Conservation (phyloP, 2,888 invertebrate species). For the Drosophila multiciliata region DNA sequence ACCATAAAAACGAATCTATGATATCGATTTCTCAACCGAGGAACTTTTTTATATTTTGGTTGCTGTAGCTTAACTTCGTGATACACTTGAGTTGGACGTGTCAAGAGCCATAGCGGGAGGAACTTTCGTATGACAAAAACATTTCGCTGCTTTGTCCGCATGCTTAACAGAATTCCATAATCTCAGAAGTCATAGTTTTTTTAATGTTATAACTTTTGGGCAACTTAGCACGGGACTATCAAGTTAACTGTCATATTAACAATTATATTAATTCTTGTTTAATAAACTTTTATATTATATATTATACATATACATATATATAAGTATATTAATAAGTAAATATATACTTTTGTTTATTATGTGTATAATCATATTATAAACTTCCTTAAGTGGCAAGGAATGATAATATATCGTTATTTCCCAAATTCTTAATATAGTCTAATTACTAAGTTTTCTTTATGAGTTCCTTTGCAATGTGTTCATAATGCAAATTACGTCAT, state of each 20-base stretch:
- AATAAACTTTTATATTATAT: not conserved
- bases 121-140: not conserved
- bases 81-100: not conserved
- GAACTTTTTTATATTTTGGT: not conserved
- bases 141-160: not conserved
- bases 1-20: not conserved
- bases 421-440: conserved; percentile 28
- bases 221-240: not conserved
- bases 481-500: conserved; percentile 65
- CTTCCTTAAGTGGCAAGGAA: not conserved
- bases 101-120: not conserved
- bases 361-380: not conserved
- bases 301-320: not conserved
- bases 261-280: not conserved
- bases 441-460: not conserved
- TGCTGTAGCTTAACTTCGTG: not conserved
- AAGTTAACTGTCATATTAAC: not conserved
- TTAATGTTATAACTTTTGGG: not conserved
- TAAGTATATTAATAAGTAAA: too few species aligned
- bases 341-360: not conserved
- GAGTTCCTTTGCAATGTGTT: conserved; percentile 21
- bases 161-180: not conserved
- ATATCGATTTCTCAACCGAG: not conserved
- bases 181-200: not conserved
- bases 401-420: not conserved